Conservation (phyloP, 2,888 invertebrate species). For the Caenorhabditis sp. region DNA sequence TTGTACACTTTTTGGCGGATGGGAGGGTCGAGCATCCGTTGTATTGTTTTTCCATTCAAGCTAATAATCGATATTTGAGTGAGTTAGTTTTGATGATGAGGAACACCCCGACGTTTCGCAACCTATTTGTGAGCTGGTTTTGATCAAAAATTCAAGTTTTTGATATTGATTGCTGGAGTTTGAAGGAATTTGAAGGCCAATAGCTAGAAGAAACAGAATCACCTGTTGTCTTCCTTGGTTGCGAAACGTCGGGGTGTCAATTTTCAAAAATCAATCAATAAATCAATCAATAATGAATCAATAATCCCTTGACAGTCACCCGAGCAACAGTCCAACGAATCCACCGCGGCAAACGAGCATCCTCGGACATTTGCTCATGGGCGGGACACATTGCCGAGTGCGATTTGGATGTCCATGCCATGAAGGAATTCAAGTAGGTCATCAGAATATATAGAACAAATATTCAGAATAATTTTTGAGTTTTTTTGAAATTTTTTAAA, state of each 20-base stretch:
- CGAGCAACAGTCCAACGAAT: constrained; percentile 70
- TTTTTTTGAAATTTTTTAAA: not conserved
- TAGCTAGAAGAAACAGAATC: no score
- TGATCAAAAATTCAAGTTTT: no score
- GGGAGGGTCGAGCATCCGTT: constrained; percentile 76
- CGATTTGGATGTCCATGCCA: constrained; percentile 71
- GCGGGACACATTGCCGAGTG: constrained; percentile 81
- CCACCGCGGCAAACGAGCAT: constrained; percentile 76
- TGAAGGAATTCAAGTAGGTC: constrained; percentile 65
- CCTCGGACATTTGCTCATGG: constrained; percentile 81
- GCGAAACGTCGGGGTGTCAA: no score
- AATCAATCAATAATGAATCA: no score
- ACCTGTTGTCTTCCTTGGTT: no score
- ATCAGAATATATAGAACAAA: no score
- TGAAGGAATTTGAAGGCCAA: no score
- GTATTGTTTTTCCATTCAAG: constrained; percentile 73
- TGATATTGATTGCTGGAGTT: no score
- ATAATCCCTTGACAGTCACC: no score
- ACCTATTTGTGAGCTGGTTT: no score
- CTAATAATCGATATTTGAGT: constrained; percentile 67
- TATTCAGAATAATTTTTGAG: not conserved
- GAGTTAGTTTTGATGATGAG: constrained; percentile 9
- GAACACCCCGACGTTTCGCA: no score
- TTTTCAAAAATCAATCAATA: no score
- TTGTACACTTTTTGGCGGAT: constrained; percentile 81